Evolutionary conservation across 2,113 vertebrate species (phyloP).

Genomic region (Dryoscopus gambensis): DNA sequence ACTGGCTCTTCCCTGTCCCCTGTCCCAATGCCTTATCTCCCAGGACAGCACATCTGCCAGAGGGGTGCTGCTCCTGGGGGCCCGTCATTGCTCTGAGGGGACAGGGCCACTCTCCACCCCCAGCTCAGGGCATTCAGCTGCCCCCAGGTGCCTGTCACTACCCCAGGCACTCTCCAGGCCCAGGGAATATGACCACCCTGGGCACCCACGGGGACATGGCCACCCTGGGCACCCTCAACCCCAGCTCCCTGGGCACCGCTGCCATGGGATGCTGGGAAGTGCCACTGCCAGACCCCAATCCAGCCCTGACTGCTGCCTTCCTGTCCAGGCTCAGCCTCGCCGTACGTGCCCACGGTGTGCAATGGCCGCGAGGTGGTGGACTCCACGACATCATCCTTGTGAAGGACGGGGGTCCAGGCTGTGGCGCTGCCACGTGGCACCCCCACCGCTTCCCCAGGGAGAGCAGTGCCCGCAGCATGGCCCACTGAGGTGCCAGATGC

Average conservation of each 20-base stretch:
- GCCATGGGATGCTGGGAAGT: background rate
- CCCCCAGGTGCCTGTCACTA: background rate
- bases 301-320: background rate
- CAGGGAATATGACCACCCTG: background rate
- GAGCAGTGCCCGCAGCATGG: fast-evolving
- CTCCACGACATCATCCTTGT: conserved; percentile 94
- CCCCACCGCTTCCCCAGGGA: background rate
- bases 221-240: background rate
- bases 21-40: background rate
- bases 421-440: background rate
- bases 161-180: background rate
- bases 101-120: background rate
- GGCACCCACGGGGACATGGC: fast-evolving
- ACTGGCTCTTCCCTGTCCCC: background rate
- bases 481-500: background rate
- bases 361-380: conserved; percentile 96
- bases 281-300: background rate
- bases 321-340: conserved; percentile 80
- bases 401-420: conserved; percentile 35
- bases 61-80: background rate
- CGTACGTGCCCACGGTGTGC: conserved; percentile 90
- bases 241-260: fast-evolving
- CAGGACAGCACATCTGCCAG: background rate
- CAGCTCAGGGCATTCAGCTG: background rate
- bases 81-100: fast-evolving